Evolutionary conservation across 2,797 vertebrate genomes (phyloP).

Genomic region (Cynopterus sphinx): DNA sequence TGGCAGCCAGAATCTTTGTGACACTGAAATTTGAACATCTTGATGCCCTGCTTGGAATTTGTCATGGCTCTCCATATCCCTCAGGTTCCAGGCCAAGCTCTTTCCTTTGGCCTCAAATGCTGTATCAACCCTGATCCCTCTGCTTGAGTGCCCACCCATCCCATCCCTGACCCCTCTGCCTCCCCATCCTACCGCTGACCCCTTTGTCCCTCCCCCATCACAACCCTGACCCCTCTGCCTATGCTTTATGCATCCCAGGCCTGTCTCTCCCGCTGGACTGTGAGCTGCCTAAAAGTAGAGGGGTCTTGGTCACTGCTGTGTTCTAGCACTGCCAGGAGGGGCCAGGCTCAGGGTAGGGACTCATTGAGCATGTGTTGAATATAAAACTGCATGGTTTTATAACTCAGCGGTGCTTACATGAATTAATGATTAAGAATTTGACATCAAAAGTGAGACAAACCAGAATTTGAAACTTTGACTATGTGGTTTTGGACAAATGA

Average conservation of each 20-base stretch:
- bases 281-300: constrained; percentile 4
- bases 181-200: no score
- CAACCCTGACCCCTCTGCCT: neutral
- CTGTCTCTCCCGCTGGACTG: neutral
- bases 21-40: neutral
- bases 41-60: neutral
- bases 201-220: no score
- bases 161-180: no score
- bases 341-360: neutral
- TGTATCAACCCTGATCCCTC: neutral
- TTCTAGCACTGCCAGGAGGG: neutral
- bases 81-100: neutral
- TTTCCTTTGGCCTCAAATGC: neutral
- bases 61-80: neutral
- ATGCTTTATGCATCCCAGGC: neutral
- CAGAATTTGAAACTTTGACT: constrained; percentile 5
- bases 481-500: neutral
- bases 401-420: neutral
- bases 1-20: neutral
- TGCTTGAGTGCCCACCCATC: neutral
- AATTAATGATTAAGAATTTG: constrained; percentile 4
- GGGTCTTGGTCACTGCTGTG: neutral
- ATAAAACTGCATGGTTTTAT: neutral
- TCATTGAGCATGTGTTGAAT: neutral
- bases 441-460: neutral